Evolutionary conservation across 1,140 invertebrate species (phyloP).

Genomic region (Caerostris extrusa): DNA sequence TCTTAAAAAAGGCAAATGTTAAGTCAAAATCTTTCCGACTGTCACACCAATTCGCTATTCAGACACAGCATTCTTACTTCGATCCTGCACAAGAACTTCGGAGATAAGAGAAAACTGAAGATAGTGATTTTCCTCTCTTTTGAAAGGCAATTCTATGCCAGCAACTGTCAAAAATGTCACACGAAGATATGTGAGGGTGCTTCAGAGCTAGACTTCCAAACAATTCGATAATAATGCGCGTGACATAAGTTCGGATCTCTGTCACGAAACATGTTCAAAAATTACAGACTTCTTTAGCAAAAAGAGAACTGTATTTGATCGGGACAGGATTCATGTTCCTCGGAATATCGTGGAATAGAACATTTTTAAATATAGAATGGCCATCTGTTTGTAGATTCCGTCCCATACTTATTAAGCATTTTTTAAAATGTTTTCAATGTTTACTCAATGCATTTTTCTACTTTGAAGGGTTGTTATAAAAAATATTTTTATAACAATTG

Average conservation of each 20-base stretch:
- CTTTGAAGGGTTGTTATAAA: no score
- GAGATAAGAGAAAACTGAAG: constrained; percentile 66
- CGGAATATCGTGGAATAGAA: not conserved
- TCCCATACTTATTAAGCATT: no score
- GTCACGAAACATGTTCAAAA: constrained; percentile 49
- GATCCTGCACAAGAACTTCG: not conserved
- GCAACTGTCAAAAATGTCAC: constrained; percentile 47
- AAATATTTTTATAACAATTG: no score
- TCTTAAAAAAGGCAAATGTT: not conserved
- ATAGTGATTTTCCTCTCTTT: constrained; percentile 53
- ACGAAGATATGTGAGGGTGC: constrained; percentile 26
- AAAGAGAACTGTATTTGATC: not conserved
- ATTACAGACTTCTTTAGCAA: constrained; percentile 36
- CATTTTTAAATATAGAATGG: not conserved
- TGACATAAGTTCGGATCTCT: not conserved
- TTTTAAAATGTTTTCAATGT: no score
- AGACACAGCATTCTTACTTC: constrained; percentile 22
- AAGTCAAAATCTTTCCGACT: constrained; percentile 28
- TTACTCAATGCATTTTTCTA: no score
- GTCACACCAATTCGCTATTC: constrained; percentile 40
- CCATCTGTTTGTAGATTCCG: no score
- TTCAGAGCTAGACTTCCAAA: not conserved
- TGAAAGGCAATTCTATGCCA: constrained; percentile 56
- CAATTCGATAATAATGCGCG: constrained; percentile 56
- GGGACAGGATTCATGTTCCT: not conserved